Evolutionary conservation across 2,888 invertebrate species (phyloP).

Genomic region (Teleogryllus oceanicus): DNA sequence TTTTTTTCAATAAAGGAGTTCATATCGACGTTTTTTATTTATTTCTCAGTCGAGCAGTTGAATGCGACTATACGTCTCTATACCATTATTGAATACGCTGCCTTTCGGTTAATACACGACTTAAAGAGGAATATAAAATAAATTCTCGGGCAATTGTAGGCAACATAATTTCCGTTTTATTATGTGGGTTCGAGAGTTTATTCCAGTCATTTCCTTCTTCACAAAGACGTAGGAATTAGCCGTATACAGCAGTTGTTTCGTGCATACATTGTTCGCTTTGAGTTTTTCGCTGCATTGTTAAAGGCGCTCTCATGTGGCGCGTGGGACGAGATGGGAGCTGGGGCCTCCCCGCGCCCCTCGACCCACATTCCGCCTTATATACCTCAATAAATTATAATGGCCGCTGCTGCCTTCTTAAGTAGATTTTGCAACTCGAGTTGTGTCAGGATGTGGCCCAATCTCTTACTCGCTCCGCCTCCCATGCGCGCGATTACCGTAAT

Average conservation of each 20-base stretch:
- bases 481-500: slow-evolving; percentile 10
- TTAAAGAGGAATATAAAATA: too few species aligned
- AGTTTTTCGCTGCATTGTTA: neutral
- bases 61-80: too few species aligned
- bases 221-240: too few species aligned
- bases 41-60: too few species aligned
- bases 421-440: neutral
- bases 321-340: neutral
- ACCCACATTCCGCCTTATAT: slow-evolving; percentile 9
- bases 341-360: neutral
- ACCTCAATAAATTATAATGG: slow-evolving; percentile 18
- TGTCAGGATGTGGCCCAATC: slow-evolving; percentile 18
- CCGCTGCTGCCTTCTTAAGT: slow-evolving; percentile 18
- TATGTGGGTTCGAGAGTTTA: too few species aligned
- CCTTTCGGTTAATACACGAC: too few species aligned
- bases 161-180: too few species aligned
- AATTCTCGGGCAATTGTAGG: too few species aligned
- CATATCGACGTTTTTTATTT: too few species aligned
- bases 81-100: too few species aligned
- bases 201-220: too few species aligned
- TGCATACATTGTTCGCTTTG: neutral
- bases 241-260: neutral
- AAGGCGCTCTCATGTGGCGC: neutral
- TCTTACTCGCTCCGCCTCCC: neutral
- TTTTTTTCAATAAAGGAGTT: too few species aligned